Percentiles rank a stretch among this genome's conserved stretches.
phyloP scores from a whole-genome alignment of 1,140 invertebrate species.

The Cydia strobilella region DNA sequence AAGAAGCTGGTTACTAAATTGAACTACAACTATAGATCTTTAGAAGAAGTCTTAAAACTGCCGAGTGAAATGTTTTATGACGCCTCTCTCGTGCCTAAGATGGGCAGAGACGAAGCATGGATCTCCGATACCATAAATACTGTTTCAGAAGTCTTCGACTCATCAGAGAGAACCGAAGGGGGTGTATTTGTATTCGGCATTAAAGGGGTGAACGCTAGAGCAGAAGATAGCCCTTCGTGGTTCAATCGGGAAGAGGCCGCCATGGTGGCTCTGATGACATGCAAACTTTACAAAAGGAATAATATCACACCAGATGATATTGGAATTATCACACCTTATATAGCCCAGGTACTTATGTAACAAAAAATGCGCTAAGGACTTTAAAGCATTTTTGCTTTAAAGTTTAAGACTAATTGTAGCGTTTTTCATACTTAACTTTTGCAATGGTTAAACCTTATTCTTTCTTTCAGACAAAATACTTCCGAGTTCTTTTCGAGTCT shows the following conservation, averaged over 20 bases:
- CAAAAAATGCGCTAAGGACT: too few relatives aligned
- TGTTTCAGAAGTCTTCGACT: constrained; percentile 67
- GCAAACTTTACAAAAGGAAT: constrained; percentile 83
- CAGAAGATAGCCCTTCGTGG: constrained; percentile 91
- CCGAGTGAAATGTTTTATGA: constrained; percentile 93
- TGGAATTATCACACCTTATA: constrained; percentile 96
- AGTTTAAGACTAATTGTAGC: too few relatives aligned
- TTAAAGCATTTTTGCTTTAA: too few relatives aligned
- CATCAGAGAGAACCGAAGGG: constrained; percentile 71
- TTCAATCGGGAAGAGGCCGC: constrained; percentile 93
- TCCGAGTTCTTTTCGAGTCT: constrained; percentile 84
- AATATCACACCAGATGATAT: constrained; percentile 86
- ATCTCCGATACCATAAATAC: constrained; percentile 61
- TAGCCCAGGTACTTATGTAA: constrained; percentile 88
- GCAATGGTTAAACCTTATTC: constrained; percentile 26
- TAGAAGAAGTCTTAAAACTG: constrained; percentile 87
- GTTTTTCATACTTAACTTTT: constrained; percentile 42
- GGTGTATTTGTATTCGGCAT: constrained; percentile 93
- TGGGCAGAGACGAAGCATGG: constrained; percentile 67
- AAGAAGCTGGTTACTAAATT: constrained; percentile 86
- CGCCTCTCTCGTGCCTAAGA: constrained; percentile 82
- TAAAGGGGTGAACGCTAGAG: constrained; percentile 86
- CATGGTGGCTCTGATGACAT: constrained; percentile 82
- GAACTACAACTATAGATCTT: constrained; percentile 88
- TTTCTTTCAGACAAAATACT: constrained; percentile 85